Evolutionary conservation across 2,888 invertebrate species (phyloP).

Genomic region (Lordiphosa andalusiaca): DNA sequence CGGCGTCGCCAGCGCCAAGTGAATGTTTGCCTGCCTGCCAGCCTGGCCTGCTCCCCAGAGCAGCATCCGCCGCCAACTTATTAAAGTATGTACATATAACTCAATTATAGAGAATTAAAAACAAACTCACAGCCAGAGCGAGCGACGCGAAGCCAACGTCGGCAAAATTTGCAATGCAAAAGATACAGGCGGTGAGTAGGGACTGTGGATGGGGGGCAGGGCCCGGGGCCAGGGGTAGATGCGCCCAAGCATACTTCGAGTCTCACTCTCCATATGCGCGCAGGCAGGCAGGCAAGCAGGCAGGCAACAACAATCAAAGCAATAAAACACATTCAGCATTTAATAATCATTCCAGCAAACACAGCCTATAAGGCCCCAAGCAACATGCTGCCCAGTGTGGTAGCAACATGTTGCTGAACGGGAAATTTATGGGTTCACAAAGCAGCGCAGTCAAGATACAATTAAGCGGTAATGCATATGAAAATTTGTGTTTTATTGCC

Average conservation of each 20-base stretch:
- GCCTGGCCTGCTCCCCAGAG: constrained; percentile 49
- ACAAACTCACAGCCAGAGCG: constrained; percentile 61
- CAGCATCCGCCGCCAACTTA: constrained; percentile 70
- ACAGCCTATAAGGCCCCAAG: constrained; percentile 11
- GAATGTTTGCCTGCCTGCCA: too few species aligned
- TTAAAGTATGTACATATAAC: constrained; percentile 76
- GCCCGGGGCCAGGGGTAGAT: background rate
- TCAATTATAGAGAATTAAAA: constrained; percentile 75
- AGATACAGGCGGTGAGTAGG: constrained; percentile 19
- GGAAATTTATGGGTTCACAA: constrained; percentile 69
- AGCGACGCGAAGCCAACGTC: constrained; percentile 42
- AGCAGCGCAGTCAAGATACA: constrained; percentile 46
- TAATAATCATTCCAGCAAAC: constrained; percentile 55
- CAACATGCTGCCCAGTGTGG: constrained; percentile 9
- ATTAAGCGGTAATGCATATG: constrained; percentile 74
- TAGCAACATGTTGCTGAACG: constrained; percentile 57
- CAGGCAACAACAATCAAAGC: constrained; percentile 60
- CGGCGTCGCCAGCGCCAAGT: constrained; percentile 46
- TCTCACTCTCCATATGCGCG: background rate
- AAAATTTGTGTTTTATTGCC: constrained; percentile 68
- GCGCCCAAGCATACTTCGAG: background rate
- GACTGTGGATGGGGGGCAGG: background rate
- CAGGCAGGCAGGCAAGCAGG: constrained; percentile 10
- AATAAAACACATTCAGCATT: constrained; percentile 73
- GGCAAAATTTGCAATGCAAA: constrained; percentile 69